A percentile compares a stretch with the other conserved stretches of the same genome.
phyloP scores from a whole-genome alignment of 2,888 invertebrate genomes.

The Drosophila parthenogenetica region DNA sequence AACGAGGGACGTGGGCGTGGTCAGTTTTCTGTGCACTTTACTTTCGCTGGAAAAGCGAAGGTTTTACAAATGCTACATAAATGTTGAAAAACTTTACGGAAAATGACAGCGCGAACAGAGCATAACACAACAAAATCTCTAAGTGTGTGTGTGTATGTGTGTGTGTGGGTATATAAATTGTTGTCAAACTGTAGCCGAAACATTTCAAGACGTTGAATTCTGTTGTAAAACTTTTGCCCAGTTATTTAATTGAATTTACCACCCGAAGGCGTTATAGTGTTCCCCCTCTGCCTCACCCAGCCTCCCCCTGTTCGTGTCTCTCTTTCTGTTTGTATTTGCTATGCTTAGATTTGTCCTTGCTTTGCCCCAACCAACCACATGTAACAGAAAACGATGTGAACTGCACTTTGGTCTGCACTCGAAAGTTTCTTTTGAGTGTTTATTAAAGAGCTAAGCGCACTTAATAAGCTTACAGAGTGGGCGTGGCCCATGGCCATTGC shows the following conservation, averaged over 20 bases:
- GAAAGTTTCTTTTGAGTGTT: slow-evolving; percentile 74
- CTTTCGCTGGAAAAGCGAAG: slow-evolving; percentile 31
- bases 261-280: slow-evolving; percentile 69
- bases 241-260: slow-evolving; percentile 79
- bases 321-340: slow-evolving; percentile 32
- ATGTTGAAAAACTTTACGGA: slow-evolving; percentile 54
- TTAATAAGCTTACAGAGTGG: slow-evolving; percentile 77
- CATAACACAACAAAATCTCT: slow-evolving; percentile 13
- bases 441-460: slow-evolving; percentile 76
- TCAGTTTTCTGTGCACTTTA: slow-evolving; percentile 21
- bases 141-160: neutral
- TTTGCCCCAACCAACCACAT: slow-evolving; percentile 4
- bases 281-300: neutral
- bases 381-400: slow-evolving; percentile 55
- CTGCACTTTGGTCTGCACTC: slow-evolving; percentile 48
- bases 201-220: slow-evolving; percentile 73
- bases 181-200: slow-evolving; percentile 76
- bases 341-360: slow-evolving; percentile 66
- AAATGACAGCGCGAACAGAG: slow-evolving; percentile 36
- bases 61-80: slow-evolving; percentile 46
- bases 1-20: neutral
- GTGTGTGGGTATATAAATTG: slow-evolving; percentile 66
- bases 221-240: slow-evolving; percentile 69
- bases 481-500: slow-evolving; percentile 39
- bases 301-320: neutral